A percentile compares a stretch with the other conserved stretches of the same genome.
Evolutionary conservation across 1,140 invertebrate species (phyloP).

Genomic region (Drosophila ercepeae): DNA sequence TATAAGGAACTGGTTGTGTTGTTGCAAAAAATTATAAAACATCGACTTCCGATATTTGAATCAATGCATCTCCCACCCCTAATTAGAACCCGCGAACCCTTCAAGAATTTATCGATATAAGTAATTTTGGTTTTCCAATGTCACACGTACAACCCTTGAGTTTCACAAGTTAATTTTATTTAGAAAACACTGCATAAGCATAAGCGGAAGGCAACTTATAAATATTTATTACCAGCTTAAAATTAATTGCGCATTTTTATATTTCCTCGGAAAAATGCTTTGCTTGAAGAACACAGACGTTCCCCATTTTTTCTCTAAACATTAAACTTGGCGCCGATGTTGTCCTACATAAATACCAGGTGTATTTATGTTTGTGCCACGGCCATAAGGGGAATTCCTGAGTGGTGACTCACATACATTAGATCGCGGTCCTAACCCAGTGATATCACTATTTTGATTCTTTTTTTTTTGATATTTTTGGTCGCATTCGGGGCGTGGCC

Average conservation of each 20-base stretch:
- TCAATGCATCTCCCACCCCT: too few relatives aligned
- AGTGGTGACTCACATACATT: conserved; percentile 9
- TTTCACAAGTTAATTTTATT: too few relatives aligned
- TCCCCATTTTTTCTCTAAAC: not conserved
- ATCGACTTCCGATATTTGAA: too few relatives aligned
- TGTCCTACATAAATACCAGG: not conserved
- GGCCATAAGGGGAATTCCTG: conserved; percentile 1
- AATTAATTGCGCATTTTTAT: conserved; percentile 3
- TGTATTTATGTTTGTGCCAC: not conserved
- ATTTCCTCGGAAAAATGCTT: not conserved
- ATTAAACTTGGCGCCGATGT: not conserved
- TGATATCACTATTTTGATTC: not conserved
- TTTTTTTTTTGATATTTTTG: conserved; percentile 13
- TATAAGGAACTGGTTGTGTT: too few relatives aligned
- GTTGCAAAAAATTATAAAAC: too few relatives aligned
- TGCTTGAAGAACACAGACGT: not conserved
- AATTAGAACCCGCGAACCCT: too few relatives aligned
- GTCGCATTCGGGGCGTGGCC: conserved; percentile 38
- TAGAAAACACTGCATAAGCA: not conserved
- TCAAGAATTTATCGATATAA: too few relatives aligned
- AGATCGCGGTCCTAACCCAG: not conserved
- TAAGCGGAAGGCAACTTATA: not conserved
- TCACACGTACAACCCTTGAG: too few relatives aligned
- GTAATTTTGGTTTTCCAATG: too few relatives aligned
- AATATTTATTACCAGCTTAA: conserved; percentile 1